Percentiles rank a stretch among this genome's conserved stretches.
These are phyloP conservation scores for Callopanchax toddi DNA, from an alignment of 2,113 vertebrate genomes.

Conservation along the genomic window DNA sequence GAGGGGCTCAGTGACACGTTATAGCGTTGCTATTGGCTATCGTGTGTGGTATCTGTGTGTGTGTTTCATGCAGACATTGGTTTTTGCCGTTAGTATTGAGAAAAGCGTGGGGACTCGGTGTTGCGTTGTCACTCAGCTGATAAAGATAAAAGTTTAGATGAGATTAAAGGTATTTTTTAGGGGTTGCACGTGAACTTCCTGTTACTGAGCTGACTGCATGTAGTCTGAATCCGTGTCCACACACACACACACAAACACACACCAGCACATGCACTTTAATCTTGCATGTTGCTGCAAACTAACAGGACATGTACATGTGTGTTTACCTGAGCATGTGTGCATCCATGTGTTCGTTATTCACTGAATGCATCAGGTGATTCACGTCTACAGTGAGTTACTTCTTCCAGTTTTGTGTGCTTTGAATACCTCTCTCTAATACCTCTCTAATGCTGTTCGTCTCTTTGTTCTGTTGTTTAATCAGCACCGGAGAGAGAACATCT, in stretches of 20 bases:
- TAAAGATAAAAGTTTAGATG: not conserved
- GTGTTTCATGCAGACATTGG: too few species aligned
- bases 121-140: conserved; percentile 6
- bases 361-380: too few species aligned
- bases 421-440: too few species aligned
- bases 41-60: not conserved
- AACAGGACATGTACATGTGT: not conserved
- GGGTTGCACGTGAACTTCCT: too few species aligned
- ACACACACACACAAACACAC: too few species aligned
- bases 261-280: not conserved
- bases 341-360: not conserved
- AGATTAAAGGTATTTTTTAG: too few species aligned
- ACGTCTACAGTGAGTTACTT: too few species aligned
- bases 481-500: conserved; percentile 39
- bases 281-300: not conserved
- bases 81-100: too few species aligned
- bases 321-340: not conserved
- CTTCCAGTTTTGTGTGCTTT: too few species aligned
- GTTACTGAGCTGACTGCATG: not conserved
- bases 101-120: conserved; percentile 11
- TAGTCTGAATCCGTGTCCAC: not conserved
- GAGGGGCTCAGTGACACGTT: too few species aligned
- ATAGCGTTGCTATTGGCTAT: conserved; percentile 6
- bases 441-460: not conserved
- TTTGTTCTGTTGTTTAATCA: conserved; percentile 16